Evolutionary conservation across 23 tunicate species (phyloP), one percentile per base, ranked within the genome.

Genomic region (Styela clava): DNA sequence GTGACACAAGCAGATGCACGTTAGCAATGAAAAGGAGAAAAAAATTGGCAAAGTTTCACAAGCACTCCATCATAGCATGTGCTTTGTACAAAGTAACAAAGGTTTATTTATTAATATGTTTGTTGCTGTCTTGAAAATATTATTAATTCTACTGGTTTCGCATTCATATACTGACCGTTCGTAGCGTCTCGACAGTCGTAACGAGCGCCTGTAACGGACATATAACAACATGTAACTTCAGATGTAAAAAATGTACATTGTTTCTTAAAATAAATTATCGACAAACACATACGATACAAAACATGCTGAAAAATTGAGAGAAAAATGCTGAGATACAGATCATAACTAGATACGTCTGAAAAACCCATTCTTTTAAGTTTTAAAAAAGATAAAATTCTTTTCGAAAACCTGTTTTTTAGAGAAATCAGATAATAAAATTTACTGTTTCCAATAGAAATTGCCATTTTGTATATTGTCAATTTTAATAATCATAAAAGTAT

Each of bases 111-210:
- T 71, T 21, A 30, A 30, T 34, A 71, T 33, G 24, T 32, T 33
- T 32, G 34, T 18, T 30, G 77, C 77, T 71, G 37, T 5, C 35
- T 31, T 21, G 35, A 30, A 71, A 19, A 71, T 3, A 32, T 7
- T 65, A 24, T 65, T 71, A 28, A 3, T 30, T 71, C 35, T 71
- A 34, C 24, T 33, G 27, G 27, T n/a, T 30, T 31, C 35, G 77
- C 77, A 71, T 71, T 71, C 77, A 44, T 7, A 74, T 74, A 74
- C 80, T 74, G 80, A 74, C 80, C 80, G 80, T 20, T 74, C 80
- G 80, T 74, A 74, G 80, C 80, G 80, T 35, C 80, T 74, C 56
- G 80, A 74, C 64, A 74, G 80, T 74, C 80, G 80, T 20, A 74
- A 74, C 29, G 80, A 74, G 30, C 80, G 80, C 35, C 80, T 74